These are phyloP conservation scores for Labia minor DNA, from an alignment of 2,888 invertebrate species.

Conservation along the genomic window DNA sequence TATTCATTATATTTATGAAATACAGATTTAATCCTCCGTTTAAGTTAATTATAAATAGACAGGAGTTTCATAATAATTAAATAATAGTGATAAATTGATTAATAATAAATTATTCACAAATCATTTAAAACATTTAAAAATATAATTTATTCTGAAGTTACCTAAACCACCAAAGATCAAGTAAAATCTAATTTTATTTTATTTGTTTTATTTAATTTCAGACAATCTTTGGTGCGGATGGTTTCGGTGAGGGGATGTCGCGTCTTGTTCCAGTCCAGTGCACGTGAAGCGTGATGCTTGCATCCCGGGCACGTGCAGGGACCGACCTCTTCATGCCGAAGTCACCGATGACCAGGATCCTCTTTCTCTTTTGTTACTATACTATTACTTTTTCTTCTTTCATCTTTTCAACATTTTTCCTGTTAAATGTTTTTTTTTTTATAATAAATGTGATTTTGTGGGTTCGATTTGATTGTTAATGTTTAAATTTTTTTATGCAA, in stretches of 20 bases:
- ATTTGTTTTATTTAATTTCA: too few relatives aligned
- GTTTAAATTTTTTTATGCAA: not conserved
- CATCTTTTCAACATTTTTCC: not conserved
- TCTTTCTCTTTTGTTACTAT: not conserved
- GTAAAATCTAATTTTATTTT: too few relatives aligned
- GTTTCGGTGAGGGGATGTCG: not conserved
- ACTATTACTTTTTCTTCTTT: not conserved
- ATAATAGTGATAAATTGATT: too few relatives aligned
- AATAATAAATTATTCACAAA: too few relatives aligned
- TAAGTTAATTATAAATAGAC: too few relatives aligned
- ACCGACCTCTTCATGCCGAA: not conserved
- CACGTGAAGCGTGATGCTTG: not conserved
- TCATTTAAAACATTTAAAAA: too few relatives aligned
- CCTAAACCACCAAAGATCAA: too few relatives aligned
- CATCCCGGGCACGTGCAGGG: not conserved
- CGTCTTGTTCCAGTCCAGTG: slow-evolving; percentile 1
- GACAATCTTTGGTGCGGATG: not conserved
- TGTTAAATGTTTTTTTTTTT: too few relatives aligned
- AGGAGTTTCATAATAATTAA: too few relatives aligned
- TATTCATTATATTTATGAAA: too few relatives aligned
- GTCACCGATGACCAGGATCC: not conserved
- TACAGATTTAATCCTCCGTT: too few relatives aligned
- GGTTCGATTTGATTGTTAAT: slow-evolving; percentile 8
- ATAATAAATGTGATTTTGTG: not conserved
- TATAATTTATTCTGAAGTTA: too few relatives aligned